Conservation (phyloP, 1,140 invertebrate species). For the Drosophila biarmipes region DNA sequence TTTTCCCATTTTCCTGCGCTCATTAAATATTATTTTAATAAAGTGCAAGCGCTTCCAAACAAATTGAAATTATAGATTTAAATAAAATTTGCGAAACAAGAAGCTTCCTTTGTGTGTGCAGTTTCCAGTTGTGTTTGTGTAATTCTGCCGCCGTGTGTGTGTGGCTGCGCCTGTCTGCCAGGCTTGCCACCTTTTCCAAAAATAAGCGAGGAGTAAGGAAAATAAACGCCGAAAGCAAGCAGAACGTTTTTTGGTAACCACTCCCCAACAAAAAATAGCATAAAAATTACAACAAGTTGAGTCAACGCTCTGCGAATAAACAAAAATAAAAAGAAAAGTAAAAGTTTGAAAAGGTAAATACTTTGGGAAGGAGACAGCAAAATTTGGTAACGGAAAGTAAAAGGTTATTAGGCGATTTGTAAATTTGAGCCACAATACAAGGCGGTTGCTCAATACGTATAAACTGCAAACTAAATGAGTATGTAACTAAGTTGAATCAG, state of each 20-base stretch:
- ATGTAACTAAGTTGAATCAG: neutral
- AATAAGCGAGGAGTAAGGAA: constrained; percentile 4
- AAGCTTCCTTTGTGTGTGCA: constrained; percentile 36
- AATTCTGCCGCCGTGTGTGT: constrained; percentile 19
- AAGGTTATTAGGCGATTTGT: neutral
- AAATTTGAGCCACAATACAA: neutral
- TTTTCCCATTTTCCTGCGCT: constrained; percentile 17
- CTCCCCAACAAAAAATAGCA: constrained; percentile 45
- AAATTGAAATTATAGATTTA: constrained; percentile 18
- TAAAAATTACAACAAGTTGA: constrained; percentile 19
- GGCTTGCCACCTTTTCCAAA: constrained; percentile 53
- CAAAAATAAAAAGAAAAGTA: constrained; percentile 5
- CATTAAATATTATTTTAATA: constrained; percentile 21
- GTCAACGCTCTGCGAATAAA: neutral
- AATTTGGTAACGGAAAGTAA: constrained; percentile 7
- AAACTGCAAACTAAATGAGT: no score
- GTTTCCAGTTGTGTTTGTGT: constrained; percentile 14
- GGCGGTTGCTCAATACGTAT: neutral
- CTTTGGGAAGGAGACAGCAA: neutral
- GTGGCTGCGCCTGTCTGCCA: constrained; percentile 54
- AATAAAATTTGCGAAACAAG: neutral
- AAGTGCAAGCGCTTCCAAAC: constrained; percentile 26
- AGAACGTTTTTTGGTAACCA: constrained; percentile 34
- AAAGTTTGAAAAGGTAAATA: constrained; percentile 27
- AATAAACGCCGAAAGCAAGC: constrained; percentile 15